Base-by-base conservation (phyloP, 2,113 vertebrate genomes). In the Ctenomys sociabilis region DNA sequence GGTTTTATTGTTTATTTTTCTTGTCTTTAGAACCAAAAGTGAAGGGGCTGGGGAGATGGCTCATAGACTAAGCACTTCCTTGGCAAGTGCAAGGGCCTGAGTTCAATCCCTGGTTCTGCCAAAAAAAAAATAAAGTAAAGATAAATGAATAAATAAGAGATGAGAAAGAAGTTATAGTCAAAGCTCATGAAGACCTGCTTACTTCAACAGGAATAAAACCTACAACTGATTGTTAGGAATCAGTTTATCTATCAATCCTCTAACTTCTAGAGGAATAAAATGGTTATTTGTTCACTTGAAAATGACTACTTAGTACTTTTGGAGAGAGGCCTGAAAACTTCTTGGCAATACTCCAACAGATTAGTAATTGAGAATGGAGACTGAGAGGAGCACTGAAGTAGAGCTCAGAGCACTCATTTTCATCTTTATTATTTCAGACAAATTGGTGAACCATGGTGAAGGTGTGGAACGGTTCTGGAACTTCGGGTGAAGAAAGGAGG, bases 281-380 rank as follows among this genome's bases (percentile, higher is more conserved):
- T 83, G 30, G 64, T 94, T 91, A 96, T 77, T 54, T 94, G 28
- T 96, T 96, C 78, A 66, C 59, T 97, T 85, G 64, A 81, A 95
- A 92, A 88, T 78, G 82, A 94, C 83, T 89, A 72, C 63, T 90
- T 94, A 73, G 73, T 88, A 28, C 78, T 96, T 96, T 90, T 96
- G 87, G 94, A 94, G 75, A 93, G 45, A 94, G 52, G 75, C 95
- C 95, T 94, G 84, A 61, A 94, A 57, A 91, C 92, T 96, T 95
- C 95, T 97, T 97, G 96, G 96, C 92, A 93, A 84, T 92, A 80
- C 32, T 80, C 96, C 95, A 96, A 32, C 54, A 87, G 93, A 96
- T 97, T 94, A 97, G 93, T 97, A 93, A 93, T 97, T 97, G 88
- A 97, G 88, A 95, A 81, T 21, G 37, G 91, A 94, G 96, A 92